Evolutionary conservation across 2,113 vertebrate species (phyloP), one percentile per base, ranked within the genome.

Genomic region (Nansenia antarctica): DNA sequence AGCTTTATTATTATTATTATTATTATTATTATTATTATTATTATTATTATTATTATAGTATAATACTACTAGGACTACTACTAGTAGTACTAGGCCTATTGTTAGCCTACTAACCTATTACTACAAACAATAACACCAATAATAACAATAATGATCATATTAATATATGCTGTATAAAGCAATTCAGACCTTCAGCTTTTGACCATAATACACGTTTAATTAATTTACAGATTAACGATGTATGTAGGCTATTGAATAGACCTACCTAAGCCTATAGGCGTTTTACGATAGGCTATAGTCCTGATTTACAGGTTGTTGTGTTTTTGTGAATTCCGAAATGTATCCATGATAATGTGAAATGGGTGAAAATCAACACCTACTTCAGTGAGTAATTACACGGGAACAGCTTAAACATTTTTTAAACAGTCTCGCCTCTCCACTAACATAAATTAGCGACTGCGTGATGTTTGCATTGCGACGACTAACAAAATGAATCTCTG

Each of bases 401-500:
- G 20, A 62, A 66, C 64, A 42, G 26, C 18, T 67, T 2, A 49
- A 58, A 62, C 11, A 26, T 27, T 65, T 69, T 67, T 64, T 62
- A 80, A 78, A 27, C 52, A 62, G 68, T 63, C 76, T 77, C 71
- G 15, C 22, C 37, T 73, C 1, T 69, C 77, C 69, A 30, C 80
- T 52, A 5, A 69, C 76, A 47, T 14, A 67, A 72, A 85, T 82
- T 74, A 80, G 60, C 73, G 67, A 30, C 34, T 29, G 9, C 35
- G 45, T 37, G 9, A 20, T 88, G 85, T 92, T 91, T 91, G 83
- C 88, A 87, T 79, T 73, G 53, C 59, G 53, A 57, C 63, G 30
- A 62, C 69, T 77, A 89, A 92, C 88, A 88, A 86, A 87, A 86
- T 86, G 75, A 74, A 86, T 74, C 82, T 77, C 82, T 88, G 73